Evolutionary conservation across 2,113 vertebrate species (phyloP), one percentile per base, ranked within the genome.

Genomic region (Seriola quinqueradiata): DNA sequence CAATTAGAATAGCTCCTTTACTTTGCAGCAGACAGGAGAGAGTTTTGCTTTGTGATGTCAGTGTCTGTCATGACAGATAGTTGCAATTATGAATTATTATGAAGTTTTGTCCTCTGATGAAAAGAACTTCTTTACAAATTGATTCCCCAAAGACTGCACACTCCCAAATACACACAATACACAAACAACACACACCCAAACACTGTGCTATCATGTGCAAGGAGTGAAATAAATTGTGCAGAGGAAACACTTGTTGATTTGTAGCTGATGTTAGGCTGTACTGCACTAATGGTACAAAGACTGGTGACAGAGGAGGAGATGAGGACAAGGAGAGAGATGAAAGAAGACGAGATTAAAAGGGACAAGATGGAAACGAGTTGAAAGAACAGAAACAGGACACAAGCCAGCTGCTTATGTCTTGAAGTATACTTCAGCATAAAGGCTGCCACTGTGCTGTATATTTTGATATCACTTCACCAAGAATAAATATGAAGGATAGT

Each of bases 41-140:
- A n/a, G 52, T 77, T 68, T 52, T 52, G 17, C 14, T 28, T 66
- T 65, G 64, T 70, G 48, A 75, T 70, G 70, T 73, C 40, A 83
- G 52, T 42, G 34, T 75, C 42, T 75, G 75, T 70, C 63, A 68
- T 21, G 61, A 57, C 44, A 75, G 40, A 73, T 81, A 70, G 54
- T 70, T 84, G 28, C n/a, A 70, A 58, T 67, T 72, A 75, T 34
- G n/a, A n/a, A n/a, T n/a, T n/a, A n/a, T n/a, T n/a, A n/a, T 80
- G 46, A 70, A 23, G 23, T 78, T 77, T 59, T 66, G 55, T 79
- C 54, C 12, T 64, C 28, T 69, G 70, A 73, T 83, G 28, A 76
- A 72, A 79, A 76, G 4, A 73, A 59, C 19, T 59, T 74, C 66
- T 83, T 74, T 28, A 66, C 42, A 82, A 79, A 76, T 50, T 59